Evolutionary conservation across 2,797 vertebrate species (phyloP).

Genomic region (Platyrinchus mystaceus): DNA sequence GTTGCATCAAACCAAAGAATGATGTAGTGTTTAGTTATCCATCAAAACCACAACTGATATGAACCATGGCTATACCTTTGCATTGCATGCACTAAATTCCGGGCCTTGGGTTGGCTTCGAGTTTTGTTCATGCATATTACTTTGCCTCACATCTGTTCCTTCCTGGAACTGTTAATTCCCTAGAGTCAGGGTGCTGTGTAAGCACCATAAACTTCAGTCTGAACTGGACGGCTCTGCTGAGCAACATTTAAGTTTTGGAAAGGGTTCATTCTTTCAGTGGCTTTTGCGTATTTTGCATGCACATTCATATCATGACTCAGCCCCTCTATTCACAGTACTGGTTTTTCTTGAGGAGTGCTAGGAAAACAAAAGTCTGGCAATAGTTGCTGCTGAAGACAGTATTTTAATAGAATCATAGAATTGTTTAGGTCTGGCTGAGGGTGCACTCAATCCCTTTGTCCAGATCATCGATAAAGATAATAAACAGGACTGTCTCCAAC

Average conservation of each 20-base stretch:
- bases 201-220: not conserved
- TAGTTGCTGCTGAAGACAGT: not conserved
- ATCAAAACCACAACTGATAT: not conserved
- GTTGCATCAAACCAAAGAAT: not conserved
- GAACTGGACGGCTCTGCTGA: not conserved
- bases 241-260: not conserved
- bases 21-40: not conserved
- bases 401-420: not conserved
- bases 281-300: not conserved
- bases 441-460: not conserved
- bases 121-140: not conserved
- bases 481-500: not conserved
- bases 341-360: not conserved
- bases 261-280: not conserved
- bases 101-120: not conserved
- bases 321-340: not conserved
- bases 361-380: not conserved
- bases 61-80: not conserved
- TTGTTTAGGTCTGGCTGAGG: not conserved
- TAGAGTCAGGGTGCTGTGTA: not conserved
- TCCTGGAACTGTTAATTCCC: not conserved
- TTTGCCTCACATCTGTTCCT: not conserved
- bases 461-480: not conserved
- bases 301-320: not conserved
- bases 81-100: not conserved